Conservation (phyloP, 2,113 vertebrate species). For the Chlamydotis undulata region DNA sequence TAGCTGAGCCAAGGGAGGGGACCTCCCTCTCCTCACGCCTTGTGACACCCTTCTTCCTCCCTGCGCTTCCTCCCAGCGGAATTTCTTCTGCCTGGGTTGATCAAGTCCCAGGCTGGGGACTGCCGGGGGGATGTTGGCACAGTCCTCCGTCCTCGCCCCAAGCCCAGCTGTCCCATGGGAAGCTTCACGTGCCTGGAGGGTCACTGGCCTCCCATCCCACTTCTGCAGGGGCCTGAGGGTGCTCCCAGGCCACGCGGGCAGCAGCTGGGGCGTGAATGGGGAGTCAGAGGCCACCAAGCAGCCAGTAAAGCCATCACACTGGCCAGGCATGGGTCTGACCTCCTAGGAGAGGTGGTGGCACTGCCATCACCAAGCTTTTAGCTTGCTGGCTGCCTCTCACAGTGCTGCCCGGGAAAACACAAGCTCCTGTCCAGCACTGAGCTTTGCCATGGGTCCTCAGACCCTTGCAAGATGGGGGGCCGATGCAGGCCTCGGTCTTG, state of each 20-base stretch:
- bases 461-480: neutral
- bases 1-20: neutral
- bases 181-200: neutral
- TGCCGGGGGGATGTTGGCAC: fast-evolving
- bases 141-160: neutral
- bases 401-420: fast-evolving
- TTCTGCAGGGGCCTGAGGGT: neutral
- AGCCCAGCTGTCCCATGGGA: slow-evolving; percentile 10
- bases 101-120: neutral
- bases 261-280: neutral
- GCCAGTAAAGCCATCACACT: neutral
- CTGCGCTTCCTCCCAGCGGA: neutral
- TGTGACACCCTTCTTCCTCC: neutral
- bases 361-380: neutral
- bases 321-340: neutral
- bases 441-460: neutral
- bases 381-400: neutral
- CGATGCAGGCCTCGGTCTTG: neutral
- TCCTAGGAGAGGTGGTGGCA: too few species aligned
- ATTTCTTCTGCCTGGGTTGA: neutral
- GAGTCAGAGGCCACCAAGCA: neutral
- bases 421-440: neutral
- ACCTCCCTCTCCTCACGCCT: neutral
- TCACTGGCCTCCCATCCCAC: neutral
- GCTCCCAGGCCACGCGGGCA: neutral